Evolutionary conservation across 2,888 invertebrate genomes (phyloP).

Genomic region (Xylota segnis): DNA sequence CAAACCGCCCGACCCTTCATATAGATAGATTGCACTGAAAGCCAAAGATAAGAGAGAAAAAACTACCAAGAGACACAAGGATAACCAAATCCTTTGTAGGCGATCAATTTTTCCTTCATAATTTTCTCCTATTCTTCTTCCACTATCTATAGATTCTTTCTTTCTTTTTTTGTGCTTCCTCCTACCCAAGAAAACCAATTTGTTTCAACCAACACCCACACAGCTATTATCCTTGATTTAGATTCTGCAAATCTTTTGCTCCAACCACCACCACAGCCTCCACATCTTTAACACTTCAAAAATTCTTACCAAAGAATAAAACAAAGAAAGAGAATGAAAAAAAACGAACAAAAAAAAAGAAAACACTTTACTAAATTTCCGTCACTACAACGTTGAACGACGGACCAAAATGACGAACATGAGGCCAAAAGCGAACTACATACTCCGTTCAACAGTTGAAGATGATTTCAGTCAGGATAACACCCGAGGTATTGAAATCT

Average conservation of each 20-base stretch:
- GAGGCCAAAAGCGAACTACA: constrained; percentile 26
- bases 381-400: constrained; percentile 48
- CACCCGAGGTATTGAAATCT: constrained; percentile 69
- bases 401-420: constrained; percentile 56
- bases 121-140: not conserved
- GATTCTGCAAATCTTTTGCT: constrained; percentile 46
- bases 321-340: constrained; percentile 2
- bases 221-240: constrained; percentile 65
- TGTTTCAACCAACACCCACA: constrained; percentile 24
- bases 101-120: constrained; percentile 31
- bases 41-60: not conserved
- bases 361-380: constrained; percentile 11
- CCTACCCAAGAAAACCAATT: constrained; percentile 21
- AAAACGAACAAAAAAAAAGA: not conserved
- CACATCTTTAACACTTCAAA: constrained; percentile 46
- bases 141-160: too few relatives aligned
- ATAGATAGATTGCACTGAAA: not conserved
- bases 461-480: constrained; percentile 67
- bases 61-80: constrained; percentile 4
- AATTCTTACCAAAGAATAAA: constrained; percentile 28
- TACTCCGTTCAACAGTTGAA: constrained; percentile 55
- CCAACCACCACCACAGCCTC: constrained; percentile 12
- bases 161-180: not conserved
- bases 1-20: not conserved
- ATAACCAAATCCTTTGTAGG: constrained; percentile 28